Percentiles rank a stretch among this genome's conserved stretches.
Conservation (phyloP, 1,140 invertebrate genomes). For the Periplaneta americana region DNA sequence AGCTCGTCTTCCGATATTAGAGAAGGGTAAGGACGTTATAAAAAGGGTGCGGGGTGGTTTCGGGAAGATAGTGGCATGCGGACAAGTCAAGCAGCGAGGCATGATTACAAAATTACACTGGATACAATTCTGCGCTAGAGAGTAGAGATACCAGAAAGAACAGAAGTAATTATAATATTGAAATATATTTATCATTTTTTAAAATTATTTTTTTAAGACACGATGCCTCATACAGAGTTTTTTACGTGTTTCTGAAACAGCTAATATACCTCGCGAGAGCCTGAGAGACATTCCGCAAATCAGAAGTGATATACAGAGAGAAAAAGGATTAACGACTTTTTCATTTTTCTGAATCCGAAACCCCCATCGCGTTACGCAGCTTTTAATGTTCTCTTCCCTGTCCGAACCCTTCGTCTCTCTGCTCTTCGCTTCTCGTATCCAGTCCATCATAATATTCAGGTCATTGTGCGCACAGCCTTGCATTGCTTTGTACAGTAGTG, state of each 20-base stretch:
- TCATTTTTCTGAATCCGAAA: background rate
- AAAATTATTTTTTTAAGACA: background rate
- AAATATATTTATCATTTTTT: background rate
- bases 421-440: too few relatives aligned
- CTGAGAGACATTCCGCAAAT: background rate
- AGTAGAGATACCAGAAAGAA: background rate
- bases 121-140: background rate
- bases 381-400: too few relatives aligned
- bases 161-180: background rate
- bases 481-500: too few relatives aligned
- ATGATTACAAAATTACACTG: background rate
- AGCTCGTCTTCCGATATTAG: background rate
- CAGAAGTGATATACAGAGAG: too few relatives aligned
- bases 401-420: too few relatives aligned
- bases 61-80: background rate
- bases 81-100: background rate
- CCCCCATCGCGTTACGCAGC: too few relatives aligned
- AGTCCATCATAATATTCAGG: too few relatives aligned
- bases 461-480: too few relatives aligned
- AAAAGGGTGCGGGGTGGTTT: background rate
- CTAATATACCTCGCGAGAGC: background rate
- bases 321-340: background rate
- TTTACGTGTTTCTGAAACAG: background rate
- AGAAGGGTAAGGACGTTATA: background rate
- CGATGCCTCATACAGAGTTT: too few relatives aligned